Conservation (phyloP, 2,888 invertebrate genomes). For the Dioctria rufipes region DNA sequence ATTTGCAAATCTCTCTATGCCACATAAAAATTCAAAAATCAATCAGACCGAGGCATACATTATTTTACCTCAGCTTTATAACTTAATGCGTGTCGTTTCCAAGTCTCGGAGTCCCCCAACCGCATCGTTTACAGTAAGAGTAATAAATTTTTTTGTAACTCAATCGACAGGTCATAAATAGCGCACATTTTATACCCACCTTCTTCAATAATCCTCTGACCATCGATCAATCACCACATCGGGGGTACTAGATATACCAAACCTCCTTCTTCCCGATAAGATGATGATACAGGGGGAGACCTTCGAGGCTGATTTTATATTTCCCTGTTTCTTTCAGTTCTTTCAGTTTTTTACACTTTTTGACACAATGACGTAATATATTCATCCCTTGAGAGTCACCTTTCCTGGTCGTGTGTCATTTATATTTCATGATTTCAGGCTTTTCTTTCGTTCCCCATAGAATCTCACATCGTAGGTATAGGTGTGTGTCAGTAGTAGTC, state of each 20-base stretch:
- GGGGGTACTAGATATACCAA: constrained; percentile 14
- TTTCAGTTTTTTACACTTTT: constrained; percentile 56
- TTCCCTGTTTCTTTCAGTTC: constrained; percentile 43
- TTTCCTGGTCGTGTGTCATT: constrained; percentile 61
- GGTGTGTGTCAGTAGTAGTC: neutral
- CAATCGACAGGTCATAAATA: constrained; percentile 51
- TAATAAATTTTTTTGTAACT: constrained; percentile 44
- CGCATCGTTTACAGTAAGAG: neutral
- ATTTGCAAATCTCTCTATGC: too few relatives aligned
- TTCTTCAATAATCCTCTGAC: constrained; percentile 47
- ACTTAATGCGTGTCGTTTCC: too few relatives aligned
- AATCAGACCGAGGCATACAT: too few relatives aligned
- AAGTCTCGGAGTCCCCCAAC: too few relatives aligned
- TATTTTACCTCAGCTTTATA: too few relatives aligned
- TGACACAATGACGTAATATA: constrained; percentile 67
- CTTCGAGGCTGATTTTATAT: constrained; percentile 56
- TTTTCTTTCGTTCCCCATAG: constrained; percentile 49
- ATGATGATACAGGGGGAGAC: constrained; percentile 49
- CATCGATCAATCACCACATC: constrained; percentile 45
- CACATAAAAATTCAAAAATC: too few relatives aligned
- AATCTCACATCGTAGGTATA: constrained; percentile 11
- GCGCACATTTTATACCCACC: constrained; percentile 44
- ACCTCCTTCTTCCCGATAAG: constrained; percentile 20
- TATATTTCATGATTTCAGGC: constrained; percentile 59
- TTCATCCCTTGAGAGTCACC: constrained; percentile 67